Evolutionary conservation across 2,888 invertebrate genomes (phyloP).

Genomic region (Philonicus albiceps): DNA sequence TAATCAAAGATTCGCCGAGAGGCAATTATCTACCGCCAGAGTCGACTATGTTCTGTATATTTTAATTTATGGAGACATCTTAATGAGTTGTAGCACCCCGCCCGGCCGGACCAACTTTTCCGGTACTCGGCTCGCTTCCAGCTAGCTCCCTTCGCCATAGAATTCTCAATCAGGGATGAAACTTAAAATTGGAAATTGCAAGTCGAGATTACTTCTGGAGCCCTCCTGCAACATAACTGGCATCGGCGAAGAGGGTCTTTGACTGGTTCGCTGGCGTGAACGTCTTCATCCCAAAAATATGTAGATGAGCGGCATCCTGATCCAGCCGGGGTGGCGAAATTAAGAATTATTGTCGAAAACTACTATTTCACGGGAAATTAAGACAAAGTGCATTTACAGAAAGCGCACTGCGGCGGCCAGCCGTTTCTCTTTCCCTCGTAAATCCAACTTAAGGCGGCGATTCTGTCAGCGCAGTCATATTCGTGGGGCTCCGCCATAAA

Average conservation of each 20-base stretch:
- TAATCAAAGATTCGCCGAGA: constrained; percentile 39
- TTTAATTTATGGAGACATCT: constrained; percentile 35
- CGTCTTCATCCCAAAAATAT: background rate
- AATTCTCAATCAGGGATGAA: constrained; percentile 25
- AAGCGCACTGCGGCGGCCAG: constrained; percentile 12
- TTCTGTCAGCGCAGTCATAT: constrained; percentile 23
- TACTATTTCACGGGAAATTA: constrained; percentile 33
- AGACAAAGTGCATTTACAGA: constrained; percentile 36
- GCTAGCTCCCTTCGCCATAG: background rate
- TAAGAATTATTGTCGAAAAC: constrained; percentile 36
- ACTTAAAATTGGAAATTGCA: constrained; percentile 34
- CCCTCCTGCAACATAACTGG: background rate
- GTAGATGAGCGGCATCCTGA: constrained; percentile 10
- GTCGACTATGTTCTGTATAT: constrained; percentile 21
- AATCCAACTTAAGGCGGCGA: constrained; percentile 27
- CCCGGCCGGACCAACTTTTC: background rate
- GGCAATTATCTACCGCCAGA: constrained; percentile 36
- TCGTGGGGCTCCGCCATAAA: background rate
- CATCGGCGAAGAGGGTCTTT: background rate
- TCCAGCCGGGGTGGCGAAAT: constrained; percentile 3
- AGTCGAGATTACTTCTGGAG: constrained; percentile 24
- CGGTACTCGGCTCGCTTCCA: background rate
- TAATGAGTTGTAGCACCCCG: constrained; percentile 22
- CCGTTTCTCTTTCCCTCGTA: constrained; percentile 15
- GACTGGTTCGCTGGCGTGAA: background rate